These are phyloP conservation scores for Microctenopoma lineatum DNA, from an alignment of 2,797 vertebrate genomes.

Conservation along the genomic window DNA sequence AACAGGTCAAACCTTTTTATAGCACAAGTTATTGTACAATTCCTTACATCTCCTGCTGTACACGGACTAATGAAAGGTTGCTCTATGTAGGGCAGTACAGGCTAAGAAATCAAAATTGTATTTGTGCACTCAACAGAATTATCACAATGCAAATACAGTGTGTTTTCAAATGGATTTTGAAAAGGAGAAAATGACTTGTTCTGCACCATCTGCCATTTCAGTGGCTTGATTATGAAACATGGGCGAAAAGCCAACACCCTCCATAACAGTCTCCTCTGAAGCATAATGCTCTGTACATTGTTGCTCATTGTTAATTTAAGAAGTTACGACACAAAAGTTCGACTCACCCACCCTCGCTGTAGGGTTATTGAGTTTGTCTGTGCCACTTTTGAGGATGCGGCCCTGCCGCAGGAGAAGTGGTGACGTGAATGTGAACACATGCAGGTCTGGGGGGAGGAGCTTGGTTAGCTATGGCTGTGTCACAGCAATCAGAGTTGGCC, in stretches of 20 bases:
- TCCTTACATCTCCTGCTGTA: neutral
- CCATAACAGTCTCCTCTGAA: constrained; percentile 1
- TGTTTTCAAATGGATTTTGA: constrained; percentile 24
- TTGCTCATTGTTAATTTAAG: constrained; percentile 74
- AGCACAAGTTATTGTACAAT: constrained; percentile 11
- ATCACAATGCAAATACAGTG: neutral
- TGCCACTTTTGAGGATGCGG: constrained; percentile 36
- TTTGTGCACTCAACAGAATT: constrained; percentile 9
- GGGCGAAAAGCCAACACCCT: constrained; percentile 18
- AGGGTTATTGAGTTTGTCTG: constrained; percentile 69
- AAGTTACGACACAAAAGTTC: constrained; percentile 61
- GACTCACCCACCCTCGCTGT: constrained; percentile 23
- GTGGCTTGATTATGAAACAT: constrained; percentile 30
- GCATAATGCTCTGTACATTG: constrained; percentile 31
- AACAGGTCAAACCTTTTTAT: constrained; percentile 38
- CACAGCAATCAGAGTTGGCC: constrained; percentile 35
- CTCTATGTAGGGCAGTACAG: constrained; percentile 1
- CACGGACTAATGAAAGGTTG: neutral
- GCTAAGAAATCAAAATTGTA: neutral
- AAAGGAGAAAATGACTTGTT: constrained; percentile 9
- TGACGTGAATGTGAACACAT: constrained; percentile 27
- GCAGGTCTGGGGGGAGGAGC: constrained; percentile 59
- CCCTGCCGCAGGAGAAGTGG: constrained; percentile 9
- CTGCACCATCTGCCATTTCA: constrained; percentile 36
- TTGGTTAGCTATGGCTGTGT: constrained; percentile 27